Conservation (phyloP, 2,888 invertebrate genomes). For the Bursaphelenchus okinawaensis region DNA sequence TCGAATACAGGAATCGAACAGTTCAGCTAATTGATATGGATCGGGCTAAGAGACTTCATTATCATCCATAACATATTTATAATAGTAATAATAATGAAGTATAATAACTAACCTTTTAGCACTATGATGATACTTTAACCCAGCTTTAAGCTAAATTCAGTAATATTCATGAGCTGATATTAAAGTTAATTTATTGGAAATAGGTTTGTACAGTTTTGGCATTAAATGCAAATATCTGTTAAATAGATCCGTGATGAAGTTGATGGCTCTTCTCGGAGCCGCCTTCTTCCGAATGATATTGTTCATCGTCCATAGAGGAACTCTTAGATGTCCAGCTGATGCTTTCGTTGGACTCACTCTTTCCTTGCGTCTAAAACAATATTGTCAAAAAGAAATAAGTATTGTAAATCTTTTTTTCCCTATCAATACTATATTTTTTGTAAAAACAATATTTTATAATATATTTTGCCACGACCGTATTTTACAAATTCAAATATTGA, state of each 20-base stretch:
- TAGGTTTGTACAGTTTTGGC: background rate
- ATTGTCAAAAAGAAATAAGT: background rate
- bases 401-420: background rate
- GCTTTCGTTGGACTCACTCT: constrained; percentile 21
- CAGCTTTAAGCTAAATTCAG: too few relatives aligned
- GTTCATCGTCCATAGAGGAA: constrained; percentile 21
- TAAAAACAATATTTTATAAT: too few relatives aligned
- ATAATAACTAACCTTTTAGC: too few relatives aligned
- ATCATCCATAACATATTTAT: background rate
- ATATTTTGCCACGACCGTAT: too few relatives aligned
- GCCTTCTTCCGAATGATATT: constrained; percentile 23
- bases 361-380: constrained; percentile 12
- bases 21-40: background rate
- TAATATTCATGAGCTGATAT: too few relatives aligned
- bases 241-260: background rate
- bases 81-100: too few relatives aligned
- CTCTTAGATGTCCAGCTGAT: constrained; percentile 23
- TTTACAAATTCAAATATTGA: too few relatives aligned
- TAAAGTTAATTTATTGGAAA: background rate
- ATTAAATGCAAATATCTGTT: background rate
- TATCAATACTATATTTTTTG: too few relatives aligned
- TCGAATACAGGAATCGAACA: background rate
- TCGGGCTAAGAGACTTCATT: background rate
- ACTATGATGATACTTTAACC: too few relatives aligned
- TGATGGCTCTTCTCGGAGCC: constrained; percentile 2